Evolutionary conservation across 2,888 invertebrate species (phyloP), one percentile per base, ranked within the genome.

Genomic region (Lamellibrachia satsuma): DNA sequence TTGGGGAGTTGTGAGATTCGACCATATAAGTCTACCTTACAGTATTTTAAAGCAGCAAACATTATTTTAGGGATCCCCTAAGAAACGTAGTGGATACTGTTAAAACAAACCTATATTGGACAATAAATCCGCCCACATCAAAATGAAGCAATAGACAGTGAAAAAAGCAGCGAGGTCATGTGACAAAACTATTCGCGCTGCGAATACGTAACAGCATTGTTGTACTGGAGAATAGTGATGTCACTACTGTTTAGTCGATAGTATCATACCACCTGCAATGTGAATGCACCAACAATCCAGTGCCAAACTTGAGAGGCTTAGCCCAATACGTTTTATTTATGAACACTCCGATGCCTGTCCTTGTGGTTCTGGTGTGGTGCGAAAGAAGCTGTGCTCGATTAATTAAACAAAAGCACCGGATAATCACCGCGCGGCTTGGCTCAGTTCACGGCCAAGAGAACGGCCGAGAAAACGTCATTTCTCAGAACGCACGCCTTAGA

Each of bases 291-390:
- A 75, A 4, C 0, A 75, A 75, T 4, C 22, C 11, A 75, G 15
- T 75, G 75, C 75, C 75, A 75, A 75, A 75, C 22, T 75, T 75
- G 22, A 22, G 75, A 75, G 22, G 75, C 75, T 75, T 75, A 22
- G 75, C 75, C 75, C 75, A 75, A 75, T 22, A 75, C n/a, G 75
- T 75, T 75, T 75, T 75, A 75, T 75, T 75, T 75, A 75, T 75
- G 15, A 75, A 75, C 6, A 22, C 75, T 75, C 75, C 15, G 15
- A 75, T n/a, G 75, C 75, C 1, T 75, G 75, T 75, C 75, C n/a
- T 75, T 75, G 75, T n/a, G 7, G 11, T 22, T 75, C 22, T 15
- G 75, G 75, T 75, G 15, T 75, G n/a, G 75, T 22, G 75, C 75
- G 75, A 75, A 15, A 75, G 75, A 75, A 75, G 75, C 15, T 75